These are phyloP conservation scores for Labia minor DNA, from an alignment of 2,888 invertebrate species.

Conservation along the genomic window DNA sequence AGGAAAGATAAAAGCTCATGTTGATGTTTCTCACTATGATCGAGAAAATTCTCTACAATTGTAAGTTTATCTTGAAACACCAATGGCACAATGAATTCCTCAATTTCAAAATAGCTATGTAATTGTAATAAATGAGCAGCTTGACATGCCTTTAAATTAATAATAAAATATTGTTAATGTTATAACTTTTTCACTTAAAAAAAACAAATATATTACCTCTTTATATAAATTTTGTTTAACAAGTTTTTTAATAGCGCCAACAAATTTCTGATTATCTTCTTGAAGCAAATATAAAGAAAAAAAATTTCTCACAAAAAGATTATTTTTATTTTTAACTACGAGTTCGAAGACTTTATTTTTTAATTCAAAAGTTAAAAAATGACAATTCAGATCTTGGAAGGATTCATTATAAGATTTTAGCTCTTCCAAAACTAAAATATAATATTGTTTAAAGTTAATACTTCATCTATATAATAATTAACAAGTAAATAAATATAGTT, in stretches of 20 bases:
- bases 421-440: constrained; percentile 35
- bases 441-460: constrained; percentile 13
- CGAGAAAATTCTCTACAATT: constrained; percentile 64
- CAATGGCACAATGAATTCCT: constrained; percentile 64
- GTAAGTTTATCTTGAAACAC: constrained; percentile 69
- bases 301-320: constrained; percentile 50
- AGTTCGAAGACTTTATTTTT: constrained; percentile 64
- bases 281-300: constrained; percentile 52
- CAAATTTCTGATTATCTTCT: constrained; percentile 49
- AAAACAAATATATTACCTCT: constrained; percentile 41
- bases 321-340: constrained; percentile 54
- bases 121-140: constrained; percentile 55
- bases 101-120: constrained; percentile 54
- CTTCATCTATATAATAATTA: background rate
- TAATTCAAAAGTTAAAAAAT: constrained; percentile 42
- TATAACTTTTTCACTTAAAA: background rate
- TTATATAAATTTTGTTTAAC: constrained; percentile 50
- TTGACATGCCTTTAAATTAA: constrained; percentile 50
- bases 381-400: constrained; percentile 37
- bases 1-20: constrained; percentile 54
- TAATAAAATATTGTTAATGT: constrained; percentile 15
- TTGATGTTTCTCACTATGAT: constrained; percentile 53
- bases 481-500: background rate
- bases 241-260: constrained; percentile 49
- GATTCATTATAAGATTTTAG: constrained; percentile 40